Conservation (phyloP, 2,797 vertebrate species). For the Aldrovandia affinis region DNA sequence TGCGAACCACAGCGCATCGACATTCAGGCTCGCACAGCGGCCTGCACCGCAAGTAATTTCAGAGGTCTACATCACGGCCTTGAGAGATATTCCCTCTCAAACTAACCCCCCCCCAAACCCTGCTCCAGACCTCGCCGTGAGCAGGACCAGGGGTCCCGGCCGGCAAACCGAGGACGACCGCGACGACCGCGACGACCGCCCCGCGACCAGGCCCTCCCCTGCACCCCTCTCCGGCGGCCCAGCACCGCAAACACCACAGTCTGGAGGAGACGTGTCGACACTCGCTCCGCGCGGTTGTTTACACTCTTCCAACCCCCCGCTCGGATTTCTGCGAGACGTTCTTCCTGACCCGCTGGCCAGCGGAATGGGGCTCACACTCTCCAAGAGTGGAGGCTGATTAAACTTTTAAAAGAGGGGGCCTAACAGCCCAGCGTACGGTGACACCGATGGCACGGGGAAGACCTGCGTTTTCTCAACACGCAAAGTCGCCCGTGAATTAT, state of each 20-base stretch:
- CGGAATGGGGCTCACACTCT: not conserved
- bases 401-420: slow-evolving; percentile 24
- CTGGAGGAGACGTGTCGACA: not conserved
- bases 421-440: not conserved
- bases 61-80: slow-evolving; percentile 15
- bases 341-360: not conserved
- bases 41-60: not conserved
- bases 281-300: not conserved
- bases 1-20: not conserved
- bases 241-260: not conserved
- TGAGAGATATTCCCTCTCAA: slow-evolving; percentile 20
- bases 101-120: slow-evolving; percentile 56
- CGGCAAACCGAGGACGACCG: slow-evolving; percentile 26
- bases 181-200: slow-evolving; percentile 43
- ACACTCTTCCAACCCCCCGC: not conserved
- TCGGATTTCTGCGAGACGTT: slow-evolving; percentile 44
- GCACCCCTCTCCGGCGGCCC: not conserved
- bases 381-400: not conserved
- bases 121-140: not conserved
- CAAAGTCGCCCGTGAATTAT: slow-evolving; percentile 25
- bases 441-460: not conserved
- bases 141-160: no score
- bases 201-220: slow-evolving; percentile 37
- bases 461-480: slow-evolving; percentile 8
- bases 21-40: not conserved